Evolutionary conservation across 2,113 vertebrate genomes (phyloP), one percentile per base, ranked within the genome.

Genomic region (Corythornis vintsioides): DNA sequence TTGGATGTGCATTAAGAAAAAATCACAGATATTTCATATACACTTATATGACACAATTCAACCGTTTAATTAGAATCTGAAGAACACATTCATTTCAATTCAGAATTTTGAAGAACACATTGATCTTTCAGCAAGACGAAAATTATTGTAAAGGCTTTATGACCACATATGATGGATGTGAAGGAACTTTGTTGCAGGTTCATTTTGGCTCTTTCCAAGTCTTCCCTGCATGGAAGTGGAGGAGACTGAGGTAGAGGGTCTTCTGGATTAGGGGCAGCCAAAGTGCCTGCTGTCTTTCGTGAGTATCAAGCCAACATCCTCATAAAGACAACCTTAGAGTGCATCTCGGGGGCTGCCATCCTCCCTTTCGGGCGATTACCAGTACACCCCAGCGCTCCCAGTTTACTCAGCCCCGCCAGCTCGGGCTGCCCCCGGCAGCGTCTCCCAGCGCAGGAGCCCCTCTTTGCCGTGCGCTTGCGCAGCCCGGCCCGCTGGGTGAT

Each of bases 301-400:
- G 13, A 8, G 6, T 2, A 8, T 2, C 4, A 29, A 13, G 11
- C 2, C 21, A 4, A n/a, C 22, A 50, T 3, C n/a, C 7, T 13
- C 3, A 2, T 10, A 3, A 31, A 28, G 29, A 0, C 14, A 42
- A 1, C 48, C 22, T 2, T 3, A 24, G 7, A 7, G 20, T 4
- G 1, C 13, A 11, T 1, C 19, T 0, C 0, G 6, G 22, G 13
- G 9, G 24, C 45, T 8, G 17, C 25, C 1, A 9, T 7, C 10
- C 40, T 7, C 43, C 13, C 22, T 20, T 16, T 7, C 22, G 25
- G 14, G 35, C 20, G 1, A 1, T 2, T 1, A 4, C 38, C 38
- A 8, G 0, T 0, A 4, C 21, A 16, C 6, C 22, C 15, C 69
- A 3, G 40, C 1, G 12, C 52, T 66, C 74, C 38, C 28, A 1